Evolutionary conservation across 2,888 invertebrate genomes (phyloP).

Genomic region (Andrena fulva): DNA sequence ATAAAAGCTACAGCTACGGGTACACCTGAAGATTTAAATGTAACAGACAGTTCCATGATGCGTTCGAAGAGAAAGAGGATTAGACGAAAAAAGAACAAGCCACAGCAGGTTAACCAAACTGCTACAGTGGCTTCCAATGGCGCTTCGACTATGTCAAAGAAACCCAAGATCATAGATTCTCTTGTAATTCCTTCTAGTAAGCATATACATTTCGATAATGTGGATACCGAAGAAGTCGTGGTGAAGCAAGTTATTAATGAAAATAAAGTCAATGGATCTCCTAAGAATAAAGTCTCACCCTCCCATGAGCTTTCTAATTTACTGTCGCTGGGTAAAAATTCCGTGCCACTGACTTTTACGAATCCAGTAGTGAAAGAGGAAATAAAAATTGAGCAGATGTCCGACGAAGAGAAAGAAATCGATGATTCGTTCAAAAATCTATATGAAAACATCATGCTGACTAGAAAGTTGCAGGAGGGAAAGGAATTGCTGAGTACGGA

Average conservation of each 20-base stretch:
- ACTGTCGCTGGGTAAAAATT: constrained; percentile 73
- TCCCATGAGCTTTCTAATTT: constrained; percentile 67
- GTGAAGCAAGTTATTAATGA: constrained; percentile 9
- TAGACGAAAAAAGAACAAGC: constrained; percentile 62
- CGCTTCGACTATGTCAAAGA: constrained; percentile 51
- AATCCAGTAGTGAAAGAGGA: constrained; percentile 52
- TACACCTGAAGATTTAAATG: constrained; percentile 46
- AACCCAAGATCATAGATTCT: constrained; percentile 75
- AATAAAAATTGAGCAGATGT: constrained; percentile 16
- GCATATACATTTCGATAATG: constrained; percentile 77
- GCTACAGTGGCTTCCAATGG: neutral
- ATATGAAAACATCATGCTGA: neutral
- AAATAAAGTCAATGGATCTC: constrained; percentile 18
- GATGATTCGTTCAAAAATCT: neutral
- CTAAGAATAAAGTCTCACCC: constrained; percentile 6
- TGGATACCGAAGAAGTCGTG: constrained; percentile 51
- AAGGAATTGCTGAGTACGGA: constrained; percentile 16
- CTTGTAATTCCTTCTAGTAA: constrained; percentile 70
- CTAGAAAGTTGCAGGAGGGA: neutral
- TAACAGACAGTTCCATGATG: constrained; percentile 19
- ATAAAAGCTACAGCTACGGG: constrained; percentile 58
- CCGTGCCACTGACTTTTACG: constrained; percentile 74
- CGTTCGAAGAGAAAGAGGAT: constrained; percentile 69
- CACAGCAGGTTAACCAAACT: neutral
- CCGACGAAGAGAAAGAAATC: constrained; percentile 6